Evolutionary conservation across 2,888 invertebrate genomes (phyloP).

Genomic region (Cybosia mesomella): DNA sequence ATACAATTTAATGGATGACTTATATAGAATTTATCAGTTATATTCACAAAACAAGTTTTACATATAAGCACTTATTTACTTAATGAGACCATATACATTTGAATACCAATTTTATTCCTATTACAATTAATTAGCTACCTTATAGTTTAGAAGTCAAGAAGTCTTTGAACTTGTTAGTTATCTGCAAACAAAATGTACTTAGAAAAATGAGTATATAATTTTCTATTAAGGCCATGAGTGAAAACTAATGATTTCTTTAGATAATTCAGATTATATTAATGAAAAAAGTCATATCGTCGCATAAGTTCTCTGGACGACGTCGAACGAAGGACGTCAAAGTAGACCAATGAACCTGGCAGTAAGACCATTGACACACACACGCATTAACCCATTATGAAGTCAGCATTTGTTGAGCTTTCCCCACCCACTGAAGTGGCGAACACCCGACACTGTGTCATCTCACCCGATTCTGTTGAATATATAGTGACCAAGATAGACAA

Average conservation of each 20-base stretch:
- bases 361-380: too few relatives aligned
- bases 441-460: too few relatives aligned
- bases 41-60: constrained; percentile 35
- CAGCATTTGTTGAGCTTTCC: too few relatives aligned
- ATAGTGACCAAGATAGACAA: too few relatives aligned
- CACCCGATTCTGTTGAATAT: too few relatives aligned
- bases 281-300: constrained; percentile 31
- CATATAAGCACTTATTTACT: constrained; percentile 42
- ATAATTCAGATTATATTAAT: constrained; percentile 25
- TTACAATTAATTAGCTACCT: constrained; percentile 44
- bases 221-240: constrained; percentile 26
- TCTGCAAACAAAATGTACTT: constrained; percentile 23
- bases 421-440: too few relatives aligned
- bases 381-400: too few relatives aligned
- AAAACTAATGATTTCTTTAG: constrained; percentile 25
- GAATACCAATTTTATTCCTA: constrained; percentile 46
- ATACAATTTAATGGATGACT: constrained; percentile 33
- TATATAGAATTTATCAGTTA: constrained; percentile 17
- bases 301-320: not conserved
- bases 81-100: constrained; percentile 54
- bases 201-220: constrained; percentile 20
- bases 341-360: too few relatives aligned
- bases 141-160: constrained; percentile 35
- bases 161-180: constrained; percentile 44
- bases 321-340: not conserved